phyloP scores from a whole-genome alignment of 2,113 vertebrate species.

The Phaethornis superciliosus region DNA sequence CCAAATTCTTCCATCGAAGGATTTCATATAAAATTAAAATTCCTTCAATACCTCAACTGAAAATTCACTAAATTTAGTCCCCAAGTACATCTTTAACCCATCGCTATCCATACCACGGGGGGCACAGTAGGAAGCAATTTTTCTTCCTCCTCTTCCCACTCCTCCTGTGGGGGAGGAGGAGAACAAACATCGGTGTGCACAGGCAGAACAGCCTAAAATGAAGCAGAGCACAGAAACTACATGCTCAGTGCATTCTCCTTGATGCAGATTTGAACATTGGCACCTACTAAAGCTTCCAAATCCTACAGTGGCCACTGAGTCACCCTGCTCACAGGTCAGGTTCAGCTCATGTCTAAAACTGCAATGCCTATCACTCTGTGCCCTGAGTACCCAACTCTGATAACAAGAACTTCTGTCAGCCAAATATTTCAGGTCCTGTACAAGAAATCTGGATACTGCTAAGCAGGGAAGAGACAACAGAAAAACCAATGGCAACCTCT shows the following conservation, averaged over 20 bases:
- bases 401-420: background rate
- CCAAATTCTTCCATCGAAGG: background rate
- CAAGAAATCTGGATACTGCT: background rate
- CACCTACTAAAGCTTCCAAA: background rate
- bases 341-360: background rate
- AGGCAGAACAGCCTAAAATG: background rate
- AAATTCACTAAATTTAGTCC: background rate
- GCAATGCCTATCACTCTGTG: background rate
- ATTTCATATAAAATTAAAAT: background rate
- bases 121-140: background rate
- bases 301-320: fast-evolving
- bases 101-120: background rate
- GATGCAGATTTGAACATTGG: fast-evolving
- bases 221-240: fast-evolving
- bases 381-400: background rate
- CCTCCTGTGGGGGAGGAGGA: background rate
- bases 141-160: conserved; percentile 11
- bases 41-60: fast-evolving
- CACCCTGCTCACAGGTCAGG: background rate
- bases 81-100: background rate
- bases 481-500: conserved; percentile 36
- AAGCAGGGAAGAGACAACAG: background rate
- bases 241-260: background rate
- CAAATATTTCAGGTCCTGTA: background rate
- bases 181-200: background rate